A percentile compares a stretch with the other conserved stretches of the same genome.
Conservation (phyloP, 2,797 vertebrate species). For the Lindbergichthys nudifrons region DNA sequence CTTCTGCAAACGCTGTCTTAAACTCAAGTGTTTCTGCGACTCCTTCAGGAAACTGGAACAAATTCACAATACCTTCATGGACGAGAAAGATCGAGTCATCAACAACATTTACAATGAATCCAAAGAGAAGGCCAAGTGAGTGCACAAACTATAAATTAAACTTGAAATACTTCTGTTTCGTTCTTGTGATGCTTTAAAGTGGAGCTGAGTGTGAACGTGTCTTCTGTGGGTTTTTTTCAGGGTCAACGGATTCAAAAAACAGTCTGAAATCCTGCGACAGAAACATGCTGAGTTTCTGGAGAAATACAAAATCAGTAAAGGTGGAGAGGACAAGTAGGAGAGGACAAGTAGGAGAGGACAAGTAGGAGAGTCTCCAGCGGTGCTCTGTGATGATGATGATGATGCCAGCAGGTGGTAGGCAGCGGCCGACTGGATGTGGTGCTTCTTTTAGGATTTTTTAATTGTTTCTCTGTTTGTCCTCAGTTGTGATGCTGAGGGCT, state of each 20-base stretch:
- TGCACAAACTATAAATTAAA: neutral
- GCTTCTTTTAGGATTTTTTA: conserved; percentile 39
- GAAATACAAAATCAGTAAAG: conserved; percentile 67
- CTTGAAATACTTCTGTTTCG: no score
- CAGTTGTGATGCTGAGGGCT: neutral
- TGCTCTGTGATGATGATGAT: neutral
- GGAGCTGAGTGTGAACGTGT: neutral
- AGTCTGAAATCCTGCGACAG: conserved; percentile 86
- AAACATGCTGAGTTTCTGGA: conserved; percentile 82
- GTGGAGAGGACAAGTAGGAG: conserved; percentile 72
- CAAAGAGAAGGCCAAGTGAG: conserved; percentile 89
- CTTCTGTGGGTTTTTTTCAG: conserved; percentile 66
- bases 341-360: conserved; percentile 65
- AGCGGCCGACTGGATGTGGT: conserved; percentile 8
- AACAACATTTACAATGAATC: conserved; percentile 89
- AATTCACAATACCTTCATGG: conserved; percentile 88
- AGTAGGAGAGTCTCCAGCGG: conserved; percentile 63
- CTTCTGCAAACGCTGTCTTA: conserved; percentile 21
- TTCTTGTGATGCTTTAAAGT: neutral
- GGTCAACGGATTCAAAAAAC: conserved; percentile 85
- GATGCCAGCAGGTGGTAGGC: conserved; percentile 27
- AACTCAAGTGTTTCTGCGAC: conserved; percentile 19
- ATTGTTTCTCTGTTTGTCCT: conserved; percentile 26
- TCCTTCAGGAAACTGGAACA: conserved; percentile 87
- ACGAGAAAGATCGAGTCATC: conserved; percentile 88